Percentiles rank a stretch among this genome's conserved stretches.
Conservation (phyloP, 2,113 vertebrate species). For the Zosterops pallidus region DNA sequence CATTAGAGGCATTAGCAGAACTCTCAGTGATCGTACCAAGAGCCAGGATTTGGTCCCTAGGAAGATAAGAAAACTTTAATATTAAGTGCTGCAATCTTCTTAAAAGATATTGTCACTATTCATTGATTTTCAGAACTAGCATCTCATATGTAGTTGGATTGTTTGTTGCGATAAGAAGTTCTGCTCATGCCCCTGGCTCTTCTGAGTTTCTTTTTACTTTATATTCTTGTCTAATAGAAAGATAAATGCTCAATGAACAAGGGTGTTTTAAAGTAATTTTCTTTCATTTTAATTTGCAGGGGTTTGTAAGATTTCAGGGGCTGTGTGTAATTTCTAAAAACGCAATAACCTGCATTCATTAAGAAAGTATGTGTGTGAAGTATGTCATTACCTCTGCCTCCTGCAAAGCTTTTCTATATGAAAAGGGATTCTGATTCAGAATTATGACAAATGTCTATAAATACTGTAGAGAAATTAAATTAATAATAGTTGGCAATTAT, state of each 20-base stretch:
- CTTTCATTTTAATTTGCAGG: constrained; percentile 46
- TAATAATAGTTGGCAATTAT: constrained; percentile 16
- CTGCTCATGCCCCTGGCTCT: background rate
- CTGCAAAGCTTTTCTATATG: background rate
- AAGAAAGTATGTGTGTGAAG: background rate
- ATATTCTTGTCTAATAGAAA: constrained; percentile 4
- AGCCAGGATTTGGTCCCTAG: background rate
- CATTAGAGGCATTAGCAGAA: background rate
- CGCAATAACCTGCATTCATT: constrained; percentile 50
- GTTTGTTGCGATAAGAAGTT: constrained; percentile 23
- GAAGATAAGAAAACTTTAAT: constrained; percentile 11
- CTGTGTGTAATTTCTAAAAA: background rate
- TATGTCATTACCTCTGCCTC: constrained; percentile 9
- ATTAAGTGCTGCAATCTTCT: constrained; percentile 1
- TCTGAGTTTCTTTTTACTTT: constrained; percentile 1
- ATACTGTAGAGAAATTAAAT: background rate
- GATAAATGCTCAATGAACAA: constrained; percentile 23
- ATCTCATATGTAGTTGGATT: background rate
- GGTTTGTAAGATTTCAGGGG: constrained; percentile 45
- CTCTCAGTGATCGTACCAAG: background rate
- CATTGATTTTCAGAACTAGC: constrained; percentile 25
- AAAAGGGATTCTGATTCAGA: constrained; percentile 20
- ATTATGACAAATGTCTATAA: background rate
- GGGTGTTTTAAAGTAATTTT: constrained; percentile 41
- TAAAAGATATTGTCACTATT: background rate